Base-by-base conservation (phyloP, 1,140 invertebrate genomes). In the Aphis craccivora region DNA sequence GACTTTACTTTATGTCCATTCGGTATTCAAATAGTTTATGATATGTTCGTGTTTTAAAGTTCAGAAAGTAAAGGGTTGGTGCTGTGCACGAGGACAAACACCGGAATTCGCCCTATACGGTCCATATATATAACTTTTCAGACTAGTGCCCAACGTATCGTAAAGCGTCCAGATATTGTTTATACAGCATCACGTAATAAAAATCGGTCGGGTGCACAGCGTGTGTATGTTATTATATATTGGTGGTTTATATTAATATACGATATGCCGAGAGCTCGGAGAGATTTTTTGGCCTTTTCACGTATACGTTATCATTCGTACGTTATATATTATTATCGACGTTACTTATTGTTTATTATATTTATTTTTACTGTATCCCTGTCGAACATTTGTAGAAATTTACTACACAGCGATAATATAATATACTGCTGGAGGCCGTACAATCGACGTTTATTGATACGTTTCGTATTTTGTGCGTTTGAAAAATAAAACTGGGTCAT, bases 401-500 rank as follows among this genome's bases (percentile, higher is more conserved):
- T 83, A 37, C 94, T 23, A 87, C 48, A 23, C 18, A 11, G 9
- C 20, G 51, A 60, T 30, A 55, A 18, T 18, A 86, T 51, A 48
- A 86, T 5, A 37, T 89, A 53, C 35, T 51, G 48, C 87, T 55
- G 40, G 87, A 89, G 87, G 87, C 87, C 87, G 87, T 89, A 89
- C 87, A 89, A 89, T 89, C 48, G 48, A 89, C 48, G 35, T 89
- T 89, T 89, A 88, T 88, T 88, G 23, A 48, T 88, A 88, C 45
- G 45, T 88, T 88, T 83, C 35, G 81, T 37, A 37, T 83, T 40
- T 30, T 48, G 48, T 20, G 87, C 6, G 20, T 48, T n/a, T 35
- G 48, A 53, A 67, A 67, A 67, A 67, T 67, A 89, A 89, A 89
- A 89, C 87, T 53, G 87, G 87, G 87, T 89, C 87, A 89, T 35